Evolutionary conservation across 2,797 vertebrate genomes (phyloP), one percentile per base, ranked within the genome.

Genomic region (Philypnodon macrostomus): DNA sequence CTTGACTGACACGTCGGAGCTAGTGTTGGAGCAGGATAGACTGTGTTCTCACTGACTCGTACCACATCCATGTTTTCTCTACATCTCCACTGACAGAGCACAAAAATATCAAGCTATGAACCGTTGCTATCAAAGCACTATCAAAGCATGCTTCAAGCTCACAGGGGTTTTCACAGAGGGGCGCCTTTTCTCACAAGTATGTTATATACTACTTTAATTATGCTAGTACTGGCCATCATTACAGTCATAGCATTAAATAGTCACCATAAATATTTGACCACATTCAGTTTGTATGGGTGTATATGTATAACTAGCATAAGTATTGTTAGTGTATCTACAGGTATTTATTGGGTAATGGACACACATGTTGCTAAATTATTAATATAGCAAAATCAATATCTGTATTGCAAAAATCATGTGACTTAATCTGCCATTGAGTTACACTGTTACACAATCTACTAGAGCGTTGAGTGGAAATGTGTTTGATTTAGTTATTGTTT

Each of bases 1-100:
- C n/a, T 36, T 72, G 74, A 88, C 33, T 48, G 82, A 84, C 76
- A 82, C n/a, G 51, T 61, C 34, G 5, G 33, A 61, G 56, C 63
- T 46, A 31, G 57, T 32, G 36, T 30, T 36, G 53, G 67, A 58
- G 63, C 62, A n/a, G 33, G 50, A 42, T 58, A 45, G 60, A 62
- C 38, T 18, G 7, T 11, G 31, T 44, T 39, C 26, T 58, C 47
- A 9, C 50, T 56, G 63, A 56, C 59, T 26, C n/a, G 37, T 59
- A 40, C 51, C 30, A 1, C 36, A 14, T 32, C 19, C 30, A 40
- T 63, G 49, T 70, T 72, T 68, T 60, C 19, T 44, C 53, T 63
- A 50, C 44, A 39, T 23, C 29, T 52, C 53, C 41, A 46, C 50
- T 52, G 58, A 72, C 41, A 32, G 32, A 55, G 41, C 23, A 41